phyloP scores from a whole-genome alignment of 2,888 invertebrate species.

The Nasonovia ribisnigri region DNA sequence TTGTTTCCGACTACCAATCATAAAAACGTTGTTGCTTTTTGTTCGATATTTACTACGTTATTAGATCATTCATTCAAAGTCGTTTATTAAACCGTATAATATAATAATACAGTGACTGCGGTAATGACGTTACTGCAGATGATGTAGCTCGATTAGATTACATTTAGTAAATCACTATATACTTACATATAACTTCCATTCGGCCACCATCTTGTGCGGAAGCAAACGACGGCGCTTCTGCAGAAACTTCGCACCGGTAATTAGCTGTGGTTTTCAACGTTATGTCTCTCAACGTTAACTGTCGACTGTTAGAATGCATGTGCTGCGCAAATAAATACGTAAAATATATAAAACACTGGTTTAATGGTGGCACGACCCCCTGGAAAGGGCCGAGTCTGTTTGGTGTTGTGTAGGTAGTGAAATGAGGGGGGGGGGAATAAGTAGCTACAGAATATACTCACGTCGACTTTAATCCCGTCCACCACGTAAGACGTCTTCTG shows the following conservation, averaged over 20 bases:
- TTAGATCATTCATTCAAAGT: background rate
- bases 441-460: slow-evolving; percentile 71
- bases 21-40: background rate
- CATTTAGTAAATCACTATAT: slow-evolving; percentile 21
- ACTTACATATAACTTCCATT: slow-evolving; percentile 74
- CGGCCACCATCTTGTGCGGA: slow-evolving; percentile 72
- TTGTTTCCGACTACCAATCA: background rate
- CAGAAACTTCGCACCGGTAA: slow-evolving; percentile 73
- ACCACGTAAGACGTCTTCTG: slow-evolving; percentile 78
- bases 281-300: slow-evolving; percentile 70
- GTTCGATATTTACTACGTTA: background rate
- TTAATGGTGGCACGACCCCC: background rate
- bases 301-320: slow-evolving; percentile 70
- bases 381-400: background rate
- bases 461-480: slow-evolving; percentile 79
- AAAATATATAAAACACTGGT: background rate
- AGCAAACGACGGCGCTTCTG: slow-evolving; percentile 72
- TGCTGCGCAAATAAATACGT: slow-evolving; percentile 69
- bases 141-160: background rate
- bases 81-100: background rate
- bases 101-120: background rate
- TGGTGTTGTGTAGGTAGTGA: no score
- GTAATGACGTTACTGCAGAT: background rate
- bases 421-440: background rate
- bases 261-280: slow-evolving; percentile 71